A percentile compares a stretch with the other conserved stretches of the same genome.
Evolutionary conservation across 2,888 invertebrate genomes (phyloP).

Genomic region (Leptinotarsa juncta): DNA sequence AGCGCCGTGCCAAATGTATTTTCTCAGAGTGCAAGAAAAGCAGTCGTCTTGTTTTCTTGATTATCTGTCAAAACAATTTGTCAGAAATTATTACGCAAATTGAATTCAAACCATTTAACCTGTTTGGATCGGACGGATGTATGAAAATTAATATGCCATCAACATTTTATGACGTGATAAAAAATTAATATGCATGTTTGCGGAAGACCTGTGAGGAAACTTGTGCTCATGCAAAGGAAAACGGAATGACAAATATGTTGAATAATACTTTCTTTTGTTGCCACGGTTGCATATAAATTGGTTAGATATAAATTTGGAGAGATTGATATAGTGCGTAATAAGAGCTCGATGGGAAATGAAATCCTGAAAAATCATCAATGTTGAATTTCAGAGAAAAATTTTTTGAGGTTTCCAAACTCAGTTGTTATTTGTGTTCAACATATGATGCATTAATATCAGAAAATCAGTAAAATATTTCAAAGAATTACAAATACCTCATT

Average conservation of each 20-base stretch:
- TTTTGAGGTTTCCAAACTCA: too few relatives aligned
- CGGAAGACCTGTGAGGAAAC: conserved; percentile 1
- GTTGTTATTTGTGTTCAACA: too few relatives aligned
- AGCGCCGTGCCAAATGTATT: neutral
- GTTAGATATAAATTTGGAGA: too few relatives aligned
- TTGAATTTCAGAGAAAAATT: too few relatives aligned
- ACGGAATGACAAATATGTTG: neutral
- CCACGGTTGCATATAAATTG: too few relatives aligned
- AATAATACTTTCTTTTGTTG: neutral
- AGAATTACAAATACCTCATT: too few relatives aligned
- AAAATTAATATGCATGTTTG: neutral
- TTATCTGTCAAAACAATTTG: conserved; percentile 13
- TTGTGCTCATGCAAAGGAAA: neutral
- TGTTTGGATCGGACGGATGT: neutral
- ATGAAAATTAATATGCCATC: conserved; percentile 5
- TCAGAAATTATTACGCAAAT: conserved; percentile 8
- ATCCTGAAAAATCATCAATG: too few relatives aligned
- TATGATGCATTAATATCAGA: too few relatives aligned
- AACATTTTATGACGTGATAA: neutral
- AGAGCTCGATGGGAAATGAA: too few relatives aligned
- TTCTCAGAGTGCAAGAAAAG: conserved; percentile 1
- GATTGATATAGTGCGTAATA: too few relatives aligned
- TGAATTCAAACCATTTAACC: neutral
- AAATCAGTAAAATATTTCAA: too few relatives aligned
- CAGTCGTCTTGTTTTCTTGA: neutral